Percentiles rank a stretch among this genome's conserved stretches.
phyloP scores from a whole-genome alignment of 2,797 vertebrate species.

The Lacerta bilineata region DNA sequence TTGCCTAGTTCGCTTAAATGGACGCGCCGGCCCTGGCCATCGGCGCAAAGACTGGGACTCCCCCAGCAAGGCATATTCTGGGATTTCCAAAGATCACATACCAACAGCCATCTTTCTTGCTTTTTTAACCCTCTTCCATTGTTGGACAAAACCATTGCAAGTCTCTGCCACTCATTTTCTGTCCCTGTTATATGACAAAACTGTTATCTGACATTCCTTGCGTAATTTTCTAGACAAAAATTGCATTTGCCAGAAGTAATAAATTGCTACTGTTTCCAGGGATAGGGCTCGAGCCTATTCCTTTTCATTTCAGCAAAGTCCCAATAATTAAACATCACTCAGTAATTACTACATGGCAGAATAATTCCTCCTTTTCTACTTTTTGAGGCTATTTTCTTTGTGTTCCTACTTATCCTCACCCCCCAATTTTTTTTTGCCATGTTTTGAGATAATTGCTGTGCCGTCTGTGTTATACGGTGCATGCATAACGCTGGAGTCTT shows the following conservation, averaged over 20 bases:
- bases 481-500: neutral
- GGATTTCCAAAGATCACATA: constrained; percentile 16
- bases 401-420: neutral
- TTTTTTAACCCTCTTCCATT: constrained; percentile 38
- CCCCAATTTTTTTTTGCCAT: constrained; percentile 9
- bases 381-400: constrained; percentile 29
- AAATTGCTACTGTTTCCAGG: constrained; percentile 52
- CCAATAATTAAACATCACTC: constrained; percentile 64
- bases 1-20: no score
- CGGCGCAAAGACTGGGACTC: neutral
- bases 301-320: constrained; percentile 44
- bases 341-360: constrained; percentile 56
- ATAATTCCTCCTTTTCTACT: constrained; percentile 47
- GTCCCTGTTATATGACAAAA: constrained; percentile 46
- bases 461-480: neutral
- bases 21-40: neutral
- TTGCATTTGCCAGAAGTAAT: constrained; percentile 60
- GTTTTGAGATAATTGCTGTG: constrained; percentile 36
- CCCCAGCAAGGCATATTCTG: neutral
- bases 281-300: constrained; percentile 36
- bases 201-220: constrained; percentile 29
- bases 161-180: neutral
- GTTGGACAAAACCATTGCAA: constrained; percentile 25
- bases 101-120: neutral
- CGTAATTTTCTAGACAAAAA: constrained; percentile 52